Base-by-base conservation (phyloP, 1,140 invertebrate genomes). In the Cydia strobilella region DNA sequence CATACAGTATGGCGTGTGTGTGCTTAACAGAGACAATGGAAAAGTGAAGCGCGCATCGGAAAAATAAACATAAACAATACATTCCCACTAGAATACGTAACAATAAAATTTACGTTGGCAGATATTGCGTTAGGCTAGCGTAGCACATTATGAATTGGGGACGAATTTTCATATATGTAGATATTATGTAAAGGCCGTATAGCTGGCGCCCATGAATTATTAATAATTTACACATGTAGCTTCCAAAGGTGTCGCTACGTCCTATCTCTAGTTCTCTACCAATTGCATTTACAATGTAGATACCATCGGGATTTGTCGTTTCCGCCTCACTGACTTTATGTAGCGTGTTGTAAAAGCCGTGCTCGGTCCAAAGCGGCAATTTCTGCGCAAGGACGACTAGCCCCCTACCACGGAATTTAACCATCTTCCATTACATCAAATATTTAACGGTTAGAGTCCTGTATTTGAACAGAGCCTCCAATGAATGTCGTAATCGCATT, bases 301-400 rank as follows among this genome's bases (percentile, higher is more conserved):
- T 78, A 72, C 74, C 72, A 75, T 77, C 76, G 66, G 75, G 76
- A 81, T 79, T 51, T 65, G 75, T 71, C 31, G 35, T 79, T 81
- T 76, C 76, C 75, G 80, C 75, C 65, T 79, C 63, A 77, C 59
- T 51, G 76, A 75, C 31, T 71, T 71, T 39, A 27, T 73, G 73
- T 76, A 75, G 66, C 72, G 20, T 66, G 66, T 25, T 62, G 27
- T 20, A 73, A 69, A 69, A 59, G 35, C 35, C 35, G 80, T 77
- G 76, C 80, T 81, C 80, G 77, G 76, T 79, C 75, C 77, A 72
- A 77, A 81, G 76, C 79, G 75, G 77, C 79, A 74, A 79, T 77
- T 78, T 77, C 75, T 78, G 48, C 73, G 76, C 80, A 81, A 81
- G 80, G 80, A 77, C 80, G 77, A 42, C 74, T 23, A 18, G 54